Evolutionary conservation across 2,888 invertebrate species (phyloP), one percentile per base, ranked within the genome.

Genomic region (Epicampocera succincta): DNA sequence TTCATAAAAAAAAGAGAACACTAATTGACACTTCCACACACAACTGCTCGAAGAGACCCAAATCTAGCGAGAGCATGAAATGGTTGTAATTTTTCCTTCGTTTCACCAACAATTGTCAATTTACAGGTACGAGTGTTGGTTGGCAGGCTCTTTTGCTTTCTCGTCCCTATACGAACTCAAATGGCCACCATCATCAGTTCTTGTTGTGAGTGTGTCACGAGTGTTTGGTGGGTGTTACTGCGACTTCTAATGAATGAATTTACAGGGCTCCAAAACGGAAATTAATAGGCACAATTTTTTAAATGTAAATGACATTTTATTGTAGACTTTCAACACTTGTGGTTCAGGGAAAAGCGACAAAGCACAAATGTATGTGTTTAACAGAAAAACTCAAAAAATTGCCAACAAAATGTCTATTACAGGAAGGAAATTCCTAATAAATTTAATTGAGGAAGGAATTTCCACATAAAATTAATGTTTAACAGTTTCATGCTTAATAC

Each of bases 371-470:
- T n/a, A n/a, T n/a, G n/a, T n/a, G n/a, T n/a, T n/a, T n/a, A n/a
- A 65, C 17, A 65, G 40, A 44, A 8, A 19, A 29, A 69, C 12
- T 13, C 40, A 50, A 8, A 9, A 50, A 60, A 52, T 56, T 25
- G 48, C 21, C 15, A 48, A 13, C 40, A 56, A 48, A 65, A 25
- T 42, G 40, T 12, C 60, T 40, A 50, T 44, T 52, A 63, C 44
- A 25, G 63, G 52, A 60, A 71, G 78, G 82, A 82, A 69, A 75
- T 74, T 78, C 63, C 38, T 15, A 29, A 74, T 71, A 82, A n/a
- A n/a, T n/a, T n/a, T n/a, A n/a, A n/a, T n/a, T n/a, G n/a, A 25
- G 63, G 52, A 60, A 71, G 78, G 82, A 82, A 69, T 71, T 74
- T 78, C 63, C 38, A 13, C 19, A 74, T 71, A 82, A 82, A 74